A percentile compares a stretch with the other conserved stretches of the same genome.
Conservation (phyloP, 2,888 invertebrate genomes). For the Laspeyria flexula region DNA sequence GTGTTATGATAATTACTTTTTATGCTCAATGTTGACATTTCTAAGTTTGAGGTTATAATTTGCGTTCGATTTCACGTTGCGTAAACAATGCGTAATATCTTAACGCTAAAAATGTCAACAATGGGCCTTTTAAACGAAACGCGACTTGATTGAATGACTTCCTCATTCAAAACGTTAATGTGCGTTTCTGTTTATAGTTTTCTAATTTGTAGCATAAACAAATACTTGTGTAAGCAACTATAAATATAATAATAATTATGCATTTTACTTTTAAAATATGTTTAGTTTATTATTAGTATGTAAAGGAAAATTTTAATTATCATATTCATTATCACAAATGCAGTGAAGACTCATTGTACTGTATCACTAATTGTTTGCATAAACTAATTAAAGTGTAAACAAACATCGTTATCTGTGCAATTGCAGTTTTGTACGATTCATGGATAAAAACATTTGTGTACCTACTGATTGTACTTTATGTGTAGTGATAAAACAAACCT, state of each 20-base stretch:
- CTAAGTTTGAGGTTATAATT: constrained; percentile 14
- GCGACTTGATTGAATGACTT: constrained; percentile 20
- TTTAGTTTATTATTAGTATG: too few species aligned
- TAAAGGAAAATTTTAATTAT: neutral
- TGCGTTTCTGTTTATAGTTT: neutral
- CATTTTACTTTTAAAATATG: too few species aligned
- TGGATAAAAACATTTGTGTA: constrained; percentile 11
- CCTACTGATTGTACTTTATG: constrained; percentile 14
- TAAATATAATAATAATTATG: too few species aligned
- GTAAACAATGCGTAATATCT: constrained; percentile 36
- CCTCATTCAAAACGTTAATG: constrained; percentile 26
- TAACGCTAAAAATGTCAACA: constrained; percentile 31
- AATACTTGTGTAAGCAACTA: too few species aligned
- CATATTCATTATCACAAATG: constrained; percentile 6
- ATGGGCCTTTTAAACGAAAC: constrained; percentile 22
- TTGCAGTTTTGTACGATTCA: constrained; percentile 29
- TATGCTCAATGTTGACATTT: constrained; percentile 3
- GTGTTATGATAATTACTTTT: constrained; percentile 40
- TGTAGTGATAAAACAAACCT: constrained; percentile 37
- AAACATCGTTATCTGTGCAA: constrained; percentile 35
- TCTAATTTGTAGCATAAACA: neutral
- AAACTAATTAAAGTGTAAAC: constrained; percentile 41
- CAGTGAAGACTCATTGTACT: constrained; percentile 15
- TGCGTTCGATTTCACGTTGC: constrained; percentile 31
- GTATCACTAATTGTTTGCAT: constrained; percentile 35